Percentiles rank a stretch among this genome's conserved stretches.
These are phyloP conservation scores for Polydrusus pterygomalis DNA, from an alignment of 2,888 invertebrate genomes.

Conservation along the genomic window DNA sequence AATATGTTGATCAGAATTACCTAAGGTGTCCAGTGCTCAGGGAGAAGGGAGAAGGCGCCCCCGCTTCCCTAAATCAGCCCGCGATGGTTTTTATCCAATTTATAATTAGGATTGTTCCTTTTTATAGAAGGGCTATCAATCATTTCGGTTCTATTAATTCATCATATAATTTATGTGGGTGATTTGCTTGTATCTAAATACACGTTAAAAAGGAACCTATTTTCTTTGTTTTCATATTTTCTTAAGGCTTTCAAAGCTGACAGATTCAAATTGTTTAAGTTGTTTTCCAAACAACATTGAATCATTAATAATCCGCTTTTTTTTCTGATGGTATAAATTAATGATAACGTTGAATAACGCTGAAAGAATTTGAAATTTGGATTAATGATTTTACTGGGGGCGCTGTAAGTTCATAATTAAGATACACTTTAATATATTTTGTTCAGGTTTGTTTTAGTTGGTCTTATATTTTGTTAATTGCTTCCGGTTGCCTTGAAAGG, in stretches of 20 bases:
- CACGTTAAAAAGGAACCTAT: neutral
- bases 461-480: neutral
- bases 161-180: neutral
- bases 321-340: neutral
- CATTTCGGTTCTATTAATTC: constrained; percentile 7
- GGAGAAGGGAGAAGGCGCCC: no score
- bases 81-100: no score
- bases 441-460: neutral
- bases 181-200: constrained; percentile 8
- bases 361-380: constrained; percentile 6
- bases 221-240: constrained; percentile 10
- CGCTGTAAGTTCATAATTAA: neutral
- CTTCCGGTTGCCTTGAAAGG: no score
- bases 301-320: constrained; percentile 9
- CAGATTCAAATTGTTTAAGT: constrained; percentile 5
- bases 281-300: constrained; percentile 12
- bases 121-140: neutral
- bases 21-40: no score
- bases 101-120: neutral
- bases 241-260: constrained; percentile 6
- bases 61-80: no score
- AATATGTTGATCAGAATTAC: no score
- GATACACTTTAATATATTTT: neutral
- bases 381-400: neutral
- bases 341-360: constrained; percentile 2